Percentiles rank a stretch among this genome's conserved stretches.
Conservation (phyloP, 2,888 invertebrate species). For the Sturmia bella region DNA sequence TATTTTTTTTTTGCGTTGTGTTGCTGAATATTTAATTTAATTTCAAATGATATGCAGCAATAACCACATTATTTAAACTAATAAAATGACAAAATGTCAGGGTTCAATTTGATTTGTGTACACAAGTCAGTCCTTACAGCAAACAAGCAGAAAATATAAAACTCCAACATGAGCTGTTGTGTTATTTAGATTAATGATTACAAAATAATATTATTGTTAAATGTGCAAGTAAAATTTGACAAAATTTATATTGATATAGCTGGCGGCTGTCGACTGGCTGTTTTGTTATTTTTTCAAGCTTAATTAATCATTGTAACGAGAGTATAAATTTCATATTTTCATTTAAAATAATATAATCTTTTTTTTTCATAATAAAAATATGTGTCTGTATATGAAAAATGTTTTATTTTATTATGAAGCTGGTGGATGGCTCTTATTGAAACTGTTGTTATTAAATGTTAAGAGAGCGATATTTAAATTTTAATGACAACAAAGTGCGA, state of each 20-base stretch:
- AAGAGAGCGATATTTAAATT: no score
- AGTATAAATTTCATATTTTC: no score
- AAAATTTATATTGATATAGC: not conserved
- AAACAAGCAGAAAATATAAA: not conserved
- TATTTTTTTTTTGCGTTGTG: not conserved
- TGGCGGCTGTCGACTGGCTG: not conserved
- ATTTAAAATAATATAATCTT: no score
- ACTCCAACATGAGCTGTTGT: not conserved
- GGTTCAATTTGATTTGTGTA: not conserved
- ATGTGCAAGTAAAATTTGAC: not conserved
- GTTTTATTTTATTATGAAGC: no score
- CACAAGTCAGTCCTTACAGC: slow-evolving; percentile 3
- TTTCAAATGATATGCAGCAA: slow-evolving; percentile 22
- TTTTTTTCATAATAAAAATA: no score
- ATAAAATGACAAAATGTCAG: slow-evolving; percentile 38
- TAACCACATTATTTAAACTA: slow-evolving; percentile 30
- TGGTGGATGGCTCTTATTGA: no score
- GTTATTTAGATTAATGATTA: slow-evolving; percentile 6
- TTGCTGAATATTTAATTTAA: not conserved
- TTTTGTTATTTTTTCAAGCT: not conserved
- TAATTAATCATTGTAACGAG: not conserved
- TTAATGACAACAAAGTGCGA: no score
- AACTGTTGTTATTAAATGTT: no score
- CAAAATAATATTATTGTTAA: slow-evolving; percentile 23
- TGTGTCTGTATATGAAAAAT: no score